Percentiles rank a stretch among this genome's conserved stretches.
Conservation (phyloP, 1,140 invertebrate genomes). For the Orussus abietinus region DNA sequence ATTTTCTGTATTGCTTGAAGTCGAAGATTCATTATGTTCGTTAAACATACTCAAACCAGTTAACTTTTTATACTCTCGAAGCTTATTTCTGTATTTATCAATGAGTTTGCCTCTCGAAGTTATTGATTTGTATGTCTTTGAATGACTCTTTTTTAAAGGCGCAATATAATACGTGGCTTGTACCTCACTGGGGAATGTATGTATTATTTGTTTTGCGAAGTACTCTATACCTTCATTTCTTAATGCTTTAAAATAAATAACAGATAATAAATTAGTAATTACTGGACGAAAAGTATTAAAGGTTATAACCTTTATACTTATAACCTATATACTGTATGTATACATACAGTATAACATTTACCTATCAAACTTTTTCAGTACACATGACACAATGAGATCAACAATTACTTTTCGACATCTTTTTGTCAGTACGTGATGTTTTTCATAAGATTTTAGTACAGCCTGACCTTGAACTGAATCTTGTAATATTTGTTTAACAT, state of each 20-base stretch:
- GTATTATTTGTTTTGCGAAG: neutral
- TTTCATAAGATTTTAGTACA: neutral
- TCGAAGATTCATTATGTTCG: neutral
- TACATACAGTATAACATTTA: too few species aligned
- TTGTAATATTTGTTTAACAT: constrained; percentile 1
- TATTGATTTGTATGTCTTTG: neutral
- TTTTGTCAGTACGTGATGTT: neutral
- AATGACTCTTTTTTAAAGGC: constrained; percentile 1
- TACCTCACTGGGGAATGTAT: neutral
- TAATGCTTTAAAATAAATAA: neutral
- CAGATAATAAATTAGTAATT: neutral
- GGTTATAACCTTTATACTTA: too few species aligned
- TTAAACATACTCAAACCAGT: neutral
- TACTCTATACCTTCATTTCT: neutral
- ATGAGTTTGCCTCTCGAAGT: neutral
- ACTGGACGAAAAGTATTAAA: too few species aligned
- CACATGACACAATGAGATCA: neutral
- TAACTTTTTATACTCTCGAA: neutral
- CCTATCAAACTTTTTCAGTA: constrained; percentile 1
- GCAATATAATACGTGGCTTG: constrained; percentile 4
- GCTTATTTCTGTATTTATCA: neutral
- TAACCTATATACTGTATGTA: too few species aligned
- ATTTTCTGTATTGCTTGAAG: too few species aligned
- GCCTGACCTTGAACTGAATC: neutral
- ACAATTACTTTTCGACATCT: neutral